Evolutionary conservation across 2,888 invertebrate species (phyloP).

Genomic region (Hirudinaria manillensis): DNA sequence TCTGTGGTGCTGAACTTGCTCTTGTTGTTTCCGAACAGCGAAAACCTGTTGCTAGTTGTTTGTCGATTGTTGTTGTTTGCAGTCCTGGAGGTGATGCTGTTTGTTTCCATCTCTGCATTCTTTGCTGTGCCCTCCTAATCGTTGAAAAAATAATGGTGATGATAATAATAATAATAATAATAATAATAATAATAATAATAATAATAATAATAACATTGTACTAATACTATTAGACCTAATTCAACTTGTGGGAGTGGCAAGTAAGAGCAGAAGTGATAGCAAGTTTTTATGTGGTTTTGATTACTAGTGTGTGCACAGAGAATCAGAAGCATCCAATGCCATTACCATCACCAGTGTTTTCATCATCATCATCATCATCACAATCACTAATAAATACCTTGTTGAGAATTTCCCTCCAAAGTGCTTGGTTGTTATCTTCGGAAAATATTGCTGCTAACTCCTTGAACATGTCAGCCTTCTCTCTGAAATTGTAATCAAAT

Average conservation of each 20-base stretch:
- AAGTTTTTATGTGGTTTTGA: too few species aligned
- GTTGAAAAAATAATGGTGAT: neutral
- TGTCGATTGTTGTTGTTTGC: neutral
- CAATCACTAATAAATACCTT: conserved; percentile 17
- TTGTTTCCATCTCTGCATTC: conserved; percentile 77
- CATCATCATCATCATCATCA: too few species aligned
- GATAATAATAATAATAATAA: neutral
- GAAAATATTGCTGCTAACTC: conserved; percentile 93
- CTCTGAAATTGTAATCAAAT: conserved; percentile 45
- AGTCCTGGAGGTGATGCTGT: conserved; percentile 42
- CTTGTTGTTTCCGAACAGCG: too few species aligned
- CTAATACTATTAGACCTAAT: too few species aligned
- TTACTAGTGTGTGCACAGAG: too few species aligned
- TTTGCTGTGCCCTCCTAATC: conserved; percentile 77
- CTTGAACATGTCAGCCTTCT: conserved; percentile 76
- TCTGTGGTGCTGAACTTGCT: too few species aligned
- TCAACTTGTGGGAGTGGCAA: too few species aligned
- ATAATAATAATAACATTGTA: too few species aligned
- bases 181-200: too few species aligned
- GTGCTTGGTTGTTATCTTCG: conserved; percentile 93
- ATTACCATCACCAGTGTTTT: too few species aligned
- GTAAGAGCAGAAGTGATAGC: too few species aligned
- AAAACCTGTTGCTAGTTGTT: neutral
- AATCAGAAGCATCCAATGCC: too few species aligned
- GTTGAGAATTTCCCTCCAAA: conserved; percentile 59